These are phyloP conservation scores for Pyrgus malvae DNA, from an alignment of 2,888 invertebrate species.

Conservation along the genomic window DNA sequence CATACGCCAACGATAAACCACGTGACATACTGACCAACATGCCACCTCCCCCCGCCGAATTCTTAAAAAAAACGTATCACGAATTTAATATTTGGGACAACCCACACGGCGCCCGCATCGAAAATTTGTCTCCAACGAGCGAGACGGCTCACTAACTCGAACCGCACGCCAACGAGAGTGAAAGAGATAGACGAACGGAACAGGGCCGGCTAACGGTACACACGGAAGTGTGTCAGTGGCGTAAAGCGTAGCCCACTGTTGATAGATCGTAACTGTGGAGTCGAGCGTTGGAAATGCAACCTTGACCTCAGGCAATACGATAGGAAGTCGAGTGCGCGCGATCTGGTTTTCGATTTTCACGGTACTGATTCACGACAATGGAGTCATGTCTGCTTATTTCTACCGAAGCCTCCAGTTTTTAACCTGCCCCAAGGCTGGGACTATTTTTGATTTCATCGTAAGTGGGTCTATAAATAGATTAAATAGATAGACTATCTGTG, in stretches of 20 bases:
- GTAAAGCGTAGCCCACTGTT: constrained; percentile 55
- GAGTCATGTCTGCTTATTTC: constrained; percentile 63
- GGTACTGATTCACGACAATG: constrained; percentile 76
- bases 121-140: constrained; percentile 75
- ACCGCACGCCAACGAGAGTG: constrained; percentile 67
- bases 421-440: constrained; percentile 76
- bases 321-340: constrained; percentile 46
- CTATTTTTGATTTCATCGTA: constrained; percentile 14
- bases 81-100: constrained; percentile 75
- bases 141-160: constrained; percentile 49
- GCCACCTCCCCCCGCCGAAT: constrained; percentile 46
- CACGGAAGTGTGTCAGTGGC: constrained; percentile 81
- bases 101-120: constrained; percentile 77
- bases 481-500: neutral
- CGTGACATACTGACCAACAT: constrained; percentile 63
- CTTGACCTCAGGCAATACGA: constrained; percentile 61
- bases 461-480: neutral
- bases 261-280: constrained; percentile 57
- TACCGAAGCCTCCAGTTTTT: constrained; percentile 59
- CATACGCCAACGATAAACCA: constrained; percentile 37
- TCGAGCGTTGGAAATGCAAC: constrained; percentile 54
- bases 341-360: constrained; percentile 78
- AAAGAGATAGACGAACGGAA: constrained; percentile 66
- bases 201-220: constrained; percentile 78
- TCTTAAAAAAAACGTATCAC: constrained; percentile 68